These are phyloP conservation scores for Priocnemis perturbator DNA, from an alignment of 2,888 invertebrate genomes.

Conservation along the genomic window DNA sequence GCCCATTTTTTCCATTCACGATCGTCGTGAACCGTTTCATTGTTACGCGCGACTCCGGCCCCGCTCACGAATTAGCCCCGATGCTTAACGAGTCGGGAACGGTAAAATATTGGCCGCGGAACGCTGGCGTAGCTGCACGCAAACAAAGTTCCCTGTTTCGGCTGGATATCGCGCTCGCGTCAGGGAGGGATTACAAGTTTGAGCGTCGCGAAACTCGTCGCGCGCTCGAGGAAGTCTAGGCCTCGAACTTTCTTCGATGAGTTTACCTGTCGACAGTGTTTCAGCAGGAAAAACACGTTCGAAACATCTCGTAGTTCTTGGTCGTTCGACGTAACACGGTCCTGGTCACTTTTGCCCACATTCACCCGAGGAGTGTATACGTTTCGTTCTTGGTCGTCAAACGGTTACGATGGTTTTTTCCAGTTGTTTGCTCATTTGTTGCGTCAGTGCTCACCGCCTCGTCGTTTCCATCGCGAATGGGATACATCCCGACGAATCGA, in stretches of 20 bases:
- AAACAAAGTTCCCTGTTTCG: not conserved
- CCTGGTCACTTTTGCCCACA: no score
- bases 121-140: no score
- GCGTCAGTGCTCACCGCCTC: not conserved
- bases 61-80: conserved; percentile 27
- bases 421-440: conserved; percentile 4
- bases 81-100: no score
- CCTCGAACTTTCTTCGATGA: conserved; percentile 25
- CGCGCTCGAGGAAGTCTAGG: conserved; percentile 6
- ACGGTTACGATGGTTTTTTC: not conserved
- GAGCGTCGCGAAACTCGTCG: conserved; percentile 22
- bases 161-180: not conserved
- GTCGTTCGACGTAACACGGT: no score
- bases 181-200: not conserved
- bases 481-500: conserved; percentile 29
- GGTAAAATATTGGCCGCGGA: no score
- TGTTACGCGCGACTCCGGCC: conserved; percentile 19
- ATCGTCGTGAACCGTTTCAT: not conserved
- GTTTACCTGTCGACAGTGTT: conserved; percentile 28
- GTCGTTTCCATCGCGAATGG: not conserved
- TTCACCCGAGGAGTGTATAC: no score
- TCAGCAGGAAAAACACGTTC: not conserved
- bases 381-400: no score
- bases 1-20: not conserved
- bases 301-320: no score